Percentiles rank a stretch among this genome's conserved stretches.
These are phyloP conservation scores for Cossypha niveicapilla DNA, from an alignment of 2,797 vertebrate genomes.

Conservation along the genomic window DNA sequence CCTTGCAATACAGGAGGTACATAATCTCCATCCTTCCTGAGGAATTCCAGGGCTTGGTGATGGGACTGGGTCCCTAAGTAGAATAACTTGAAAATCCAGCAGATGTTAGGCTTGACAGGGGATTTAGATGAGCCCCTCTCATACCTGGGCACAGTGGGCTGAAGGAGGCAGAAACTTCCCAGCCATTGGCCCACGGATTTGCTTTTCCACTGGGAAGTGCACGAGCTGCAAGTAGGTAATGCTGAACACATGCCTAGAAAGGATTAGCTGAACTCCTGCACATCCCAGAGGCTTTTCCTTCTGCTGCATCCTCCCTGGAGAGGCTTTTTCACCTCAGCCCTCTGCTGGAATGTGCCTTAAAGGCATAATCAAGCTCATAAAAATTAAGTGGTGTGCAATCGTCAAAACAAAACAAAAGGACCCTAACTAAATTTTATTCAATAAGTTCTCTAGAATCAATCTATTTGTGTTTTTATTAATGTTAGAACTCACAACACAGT, in stretches of 20 bases:
- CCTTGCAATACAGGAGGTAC: too few relatives aligned
- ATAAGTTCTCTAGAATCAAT: conserved; percentile 42
- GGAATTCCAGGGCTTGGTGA: not conserved
- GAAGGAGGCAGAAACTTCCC: not conserved
- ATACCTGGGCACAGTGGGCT: not conserved
- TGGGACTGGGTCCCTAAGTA: not conserved
- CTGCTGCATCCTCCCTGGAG: conserved; percentile 30
- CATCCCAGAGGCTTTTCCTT: conserved; percentile 43
- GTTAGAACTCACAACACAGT: conserved; percentile 1
- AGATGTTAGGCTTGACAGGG: not conserved
- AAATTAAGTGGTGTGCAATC: conserved; percentile 51
- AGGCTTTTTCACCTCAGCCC: conserved; percentile 42
- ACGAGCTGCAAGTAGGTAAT: not conserved
- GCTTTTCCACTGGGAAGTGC: not conserved
- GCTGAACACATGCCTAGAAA: conserved; percentile 9
- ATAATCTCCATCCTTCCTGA: not conserved
- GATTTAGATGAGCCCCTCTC: not conserved
- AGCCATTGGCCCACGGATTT: not conserved
- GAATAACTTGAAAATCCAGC: not conserved
- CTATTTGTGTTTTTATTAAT: conserved; percentile 30
- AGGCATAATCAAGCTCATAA: conserved; percentile 48
- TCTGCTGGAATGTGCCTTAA: conserved; percentile 47
- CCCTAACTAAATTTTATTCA: conserved; percentile 33
- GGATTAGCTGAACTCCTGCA: conserved; percentile 36
- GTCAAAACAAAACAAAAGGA: conserved; percentile 5